phyloP scores from a whole-genome alignment of 2,797 vertebrate genomes.

The Anas flavirostris region DNA sequence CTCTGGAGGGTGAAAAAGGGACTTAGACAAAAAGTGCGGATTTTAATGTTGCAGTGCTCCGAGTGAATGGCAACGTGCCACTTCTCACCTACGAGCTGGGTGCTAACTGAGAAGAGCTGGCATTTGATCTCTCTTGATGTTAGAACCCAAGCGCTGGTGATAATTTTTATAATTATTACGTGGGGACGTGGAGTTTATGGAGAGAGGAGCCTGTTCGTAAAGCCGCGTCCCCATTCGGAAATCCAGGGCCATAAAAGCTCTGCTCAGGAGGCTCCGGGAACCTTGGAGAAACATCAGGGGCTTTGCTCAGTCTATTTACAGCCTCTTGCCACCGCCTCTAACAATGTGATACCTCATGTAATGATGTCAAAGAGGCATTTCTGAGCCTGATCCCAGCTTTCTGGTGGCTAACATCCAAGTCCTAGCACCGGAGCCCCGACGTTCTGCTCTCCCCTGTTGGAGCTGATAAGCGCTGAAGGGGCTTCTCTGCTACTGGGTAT shows the following conservation, averaged over 20 bases:
- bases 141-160: background rate
- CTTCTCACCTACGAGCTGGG: background rate
- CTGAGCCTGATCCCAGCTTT: background rate
- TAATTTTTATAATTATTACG: background rate
- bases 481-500: background rate
- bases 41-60: background rate
- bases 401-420: background rate
- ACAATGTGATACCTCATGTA: background rate
- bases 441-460: background rate
- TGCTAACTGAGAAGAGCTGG: background rate
- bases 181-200: background rate
- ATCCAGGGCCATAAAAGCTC: background rate
- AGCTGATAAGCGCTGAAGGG: background rate
- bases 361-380: background rate
- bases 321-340: background rate
- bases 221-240: background rate
- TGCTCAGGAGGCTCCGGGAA: background rate
- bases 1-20: background rate
- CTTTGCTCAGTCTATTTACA: background rate
- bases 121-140: background rate
- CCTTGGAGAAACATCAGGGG: background rate
- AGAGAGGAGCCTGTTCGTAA: background rate
- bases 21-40: rapidly evolving
- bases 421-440: background rate
- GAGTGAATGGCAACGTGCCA: rapidly evolving